Base-by-base conservation (phyloP, 2,113 vertebrate species). In the Eclectus roratus region DNA sequence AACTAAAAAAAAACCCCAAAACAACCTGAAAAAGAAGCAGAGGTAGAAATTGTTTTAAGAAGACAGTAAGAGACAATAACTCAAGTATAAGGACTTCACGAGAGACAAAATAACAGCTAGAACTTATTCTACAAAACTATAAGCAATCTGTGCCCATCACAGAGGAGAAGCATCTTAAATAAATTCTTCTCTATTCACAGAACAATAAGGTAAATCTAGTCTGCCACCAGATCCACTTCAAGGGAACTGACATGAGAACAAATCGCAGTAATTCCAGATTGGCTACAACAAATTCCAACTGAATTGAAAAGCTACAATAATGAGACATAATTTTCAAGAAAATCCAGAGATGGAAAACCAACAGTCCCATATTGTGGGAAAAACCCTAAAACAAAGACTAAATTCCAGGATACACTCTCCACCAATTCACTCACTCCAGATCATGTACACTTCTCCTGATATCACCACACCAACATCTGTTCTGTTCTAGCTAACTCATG, bases 31-130 rank as follows among this genome's bases (percentile, higher is more conserved):
- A 78, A 89, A 73, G 80, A 92, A 93, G 78, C 11, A 56, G 96
- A 97, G 96, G 95, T 96, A 97, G 95, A 92, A 97, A 96, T 33
- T 27, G 80, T 58, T 94, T 94, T 92, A 91, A 94, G 85, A 88
- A 86, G 88, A 94, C 14, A 0, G 91, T 76, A 53, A 76, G 56
- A 91, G 49, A 72, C 24, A 9, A 64, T 53, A 94, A 96, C 92
- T 96, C 95, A 95, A 95, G 91, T 93, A 93, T 85, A 93, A 91
- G 44, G 81, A 92, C 56, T 76, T 86, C 0, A 52, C 23, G 80
- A 92, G 85, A 2, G 43, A 76, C 70, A 91, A 93, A 86, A 16
- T 24, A 68, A 56, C 72, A 86, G 69, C 61, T 80, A 92, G 73
- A 91, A 79, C 49, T 91, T 49, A 74, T 28, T 52, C 60, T 6